These are phyloP conservation scores for Sturmia bella DNA, from an alignment of 2,888 invertebrate genomes.

Conservation along the genomic window DNA sequence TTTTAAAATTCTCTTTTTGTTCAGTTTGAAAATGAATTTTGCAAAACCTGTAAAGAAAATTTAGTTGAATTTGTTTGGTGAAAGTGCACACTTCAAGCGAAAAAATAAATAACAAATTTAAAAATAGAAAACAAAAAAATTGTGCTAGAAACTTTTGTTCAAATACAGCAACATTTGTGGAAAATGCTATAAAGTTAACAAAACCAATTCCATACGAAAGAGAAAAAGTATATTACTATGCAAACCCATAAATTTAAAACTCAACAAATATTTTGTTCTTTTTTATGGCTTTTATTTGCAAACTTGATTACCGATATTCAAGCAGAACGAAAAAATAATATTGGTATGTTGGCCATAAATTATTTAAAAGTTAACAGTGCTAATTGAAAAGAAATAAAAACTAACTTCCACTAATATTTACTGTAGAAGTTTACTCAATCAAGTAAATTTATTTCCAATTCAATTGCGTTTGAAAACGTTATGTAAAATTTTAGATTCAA, in stretches of 20 bases:
- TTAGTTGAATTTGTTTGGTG: slow-evolving; percentile 43
- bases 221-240: slow-evolving; percentile 42
- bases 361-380: not conserved
- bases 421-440: slow-evolving; percentile 7
- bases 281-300: slow-evolving; percentile 45
- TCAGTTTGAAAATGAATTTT: slow-evolving; percentile 23
- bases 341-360: slow-evolving; percentile 68
- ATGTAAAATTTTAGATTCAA: slow-evolving; percentile 51
- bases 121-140: slow-evolving; percentile 6
- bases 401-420: not conserved
- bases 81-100: slow-evolving; percentile 11
- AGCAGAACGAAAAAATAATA: slow-evolving; percentile 68
- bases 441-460: slow-evolving; percentile 31
- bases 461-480: slow-evolving; percentile 32
- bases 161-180: not conserved
- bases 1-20: slow-evolving; percentile 31
- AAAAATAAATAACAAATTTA: not conserved
- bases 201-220: slow-evolving; percentile 19
- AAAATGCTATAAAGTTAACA: slow-evolving; percentile 16
- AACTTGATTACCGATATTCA: slow-evolving; percentile 45
- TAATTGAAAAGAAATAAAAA: slow-evolving; percentile 19
- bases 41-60: slow-evolving; percentile 12
- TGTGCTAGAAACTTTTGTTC: not conserved
- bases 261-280: slow-evolving; percentile 20
- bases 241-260: slow-evolving; percentile 44